These are phyloP conservation scores for Dryoscopus gambensis DNA, from an alignment of 2,113 vertebrate species.

Conservation along the genomic window DNA sequence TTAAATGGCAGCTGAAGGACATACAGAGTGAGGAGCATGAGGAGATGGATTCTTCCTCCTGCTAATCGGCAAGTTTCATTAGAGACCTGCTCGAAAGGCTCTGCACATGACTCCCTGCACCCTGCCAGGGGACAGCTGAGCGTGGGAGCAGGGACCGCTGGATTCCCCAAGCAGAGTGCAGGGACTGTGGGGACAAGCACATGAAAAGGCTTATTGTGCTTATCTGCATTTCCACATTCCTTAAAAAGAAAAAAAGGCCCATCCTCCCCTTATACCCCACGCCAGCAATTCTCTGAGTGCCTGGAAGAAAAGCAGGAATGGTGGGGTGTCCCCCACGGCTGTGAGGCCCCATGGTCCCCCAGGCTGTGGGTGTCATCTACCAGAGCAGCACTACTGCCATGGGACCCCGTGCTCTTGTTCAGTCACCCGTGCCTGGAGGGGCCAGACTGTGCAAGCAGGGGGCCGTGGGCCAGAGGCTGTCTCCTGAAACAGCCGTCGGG, in stretches of 20 bases:
- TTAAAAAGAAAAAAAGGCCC: background rate
- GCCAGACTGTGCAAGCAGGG: background rate
- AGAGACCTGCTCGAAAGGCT: background rate
- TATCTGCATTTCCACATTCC: conserved; percentile 50
- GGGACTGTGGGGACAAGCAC: background rate
- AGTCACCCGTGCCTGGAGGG: background rate
- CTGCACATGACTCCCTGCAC: background rate
- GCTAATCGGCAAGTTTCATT: background rate
- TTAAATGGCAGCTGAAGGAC: background rate
- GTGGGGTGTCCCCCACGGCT: background rate
- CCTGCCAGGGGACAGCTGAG: background rate
- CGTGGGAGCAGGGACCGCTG: conserved; percentile 3
- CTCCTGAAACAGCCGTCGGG: background rate
- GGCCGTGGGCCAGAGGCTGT: background rate
- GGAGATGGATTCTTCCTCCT: background rate
- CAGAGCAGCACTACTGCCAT: background rate
- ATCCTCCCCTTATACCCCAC: background rate
- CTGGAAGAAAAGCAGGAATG: background rate
- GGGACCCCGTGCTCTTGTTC: background rate
- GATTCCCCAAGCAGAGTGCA: conserved; percentile 3
- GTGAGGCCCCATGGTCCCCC: background rate
- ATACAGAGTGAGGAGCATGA: background rate
- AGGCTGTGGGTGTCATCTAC: background rate
- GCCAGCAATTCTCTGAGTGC: background rate
- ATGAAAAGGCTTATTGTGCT: conserved; percentile 57